These are phyloP conservation scores for Dysmachus trigonus DNA, from an alignment of 2,888 invertebrate genomes.

Conservation along the genomic window DNA sequence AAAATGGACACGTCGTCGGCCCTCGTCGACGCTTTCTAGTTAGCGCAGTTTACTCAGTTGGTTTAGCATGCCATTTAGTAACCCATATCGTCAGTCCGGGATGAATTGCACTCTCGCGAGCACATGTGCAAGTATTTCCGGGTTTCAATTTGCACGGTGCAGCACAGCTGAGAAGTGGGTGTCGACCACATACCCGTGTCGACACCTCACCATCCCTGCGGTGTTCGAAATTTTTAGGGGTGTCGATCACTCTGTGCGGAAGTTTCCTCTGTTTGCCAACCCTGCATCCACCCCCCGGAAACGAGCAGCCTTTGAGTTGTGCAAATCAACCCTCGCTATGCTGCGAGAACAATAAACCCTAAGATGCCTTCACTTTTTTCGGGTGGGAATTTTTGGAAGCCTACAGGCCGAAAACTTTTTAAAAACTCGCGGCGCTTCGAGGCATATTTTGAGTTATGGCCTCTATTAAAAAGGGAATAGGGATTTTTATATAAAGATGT, in stretches of 20 bases:
- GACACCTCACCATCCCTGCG: not conserved
- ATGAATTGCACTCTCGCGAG: not conserved
- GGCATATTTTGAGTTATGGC: not conserved
- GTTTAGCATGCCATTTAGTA: not conserved
- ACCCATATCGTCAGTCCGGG: not conserved
- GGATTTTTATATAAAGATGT: not conserved
- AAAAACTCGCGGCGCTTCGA: not conserved
- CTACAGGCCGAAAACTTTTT: not conserved
- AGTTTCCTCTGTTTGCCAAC: not conserved
- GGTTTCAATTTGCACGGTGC: not conserved
- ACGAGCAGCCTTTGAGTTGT: not conserved
- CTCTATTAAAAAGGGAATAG: not conserved
- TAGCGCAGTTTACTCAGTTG: conserved; percentile 31
- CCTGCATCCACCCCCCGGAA: not conserved
- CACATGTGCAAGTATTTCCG: not conserved
- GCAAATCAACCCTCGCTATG: not conserved
- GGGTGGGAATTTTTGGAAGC: not conserved
- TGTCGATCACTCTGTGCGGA: not conserved
- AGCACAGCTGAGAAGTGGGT: not conserved
- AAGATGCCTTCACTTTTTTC: not conserved
- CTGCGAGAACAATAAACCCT: not conserved
- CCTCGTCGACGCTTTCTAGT: conserved; percentile 26
- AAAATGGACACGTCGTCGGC: not conserved
- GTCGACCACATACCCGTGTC: not conserved
- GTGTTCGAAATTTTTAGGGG: not conserved